Evolutionary conservation across 1,140 invertebrate genomes (phyloP), one percentile per base, ranked within the genome.

Genomic region (Coboldia fuscipes): DNA sequence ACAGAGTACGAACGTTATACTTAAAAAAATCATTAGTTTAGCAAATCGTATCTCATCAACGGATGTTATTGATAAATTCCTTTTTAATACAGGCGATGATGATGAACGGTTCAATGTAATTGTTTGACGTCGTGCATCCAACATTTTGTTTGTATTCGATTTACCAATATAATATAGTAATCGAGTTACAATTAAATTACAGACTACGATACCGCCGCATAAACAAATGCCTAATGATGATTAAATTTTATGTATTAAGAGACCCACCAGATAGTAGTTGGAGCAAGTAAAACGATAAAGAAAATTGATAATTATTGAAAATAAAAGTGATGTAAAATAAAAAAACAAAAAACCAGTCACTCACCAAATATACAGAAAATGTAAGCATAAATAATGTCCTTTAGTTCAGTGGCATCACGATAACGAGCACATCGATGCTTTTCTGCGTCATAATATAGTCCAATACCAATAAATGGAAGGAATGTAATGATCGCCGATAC

Each of bases 41-140:
- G 79, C 78, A 54, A 86, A 85, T 27, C 78, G 75, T 31, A 79
- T 64, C 54, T 85, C 82, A 46, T 84, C 79, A 0, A 66, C 63
- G 0, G 77, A 81, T 35, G 74, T 63, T 8, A 64, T 61, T 36
- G 60, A n/a, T n/a, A n/a, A n/a, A n/a, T n/a, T n/a, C n/a, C n/a
- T n/a, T n/a, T n/a, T n/a, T n/a, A n/a, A n/a, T n/a, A n/a, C n/a
- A n/a, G n/a, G n/a, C n/a, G n/a, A n/a, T n/a, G n/a, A n/a, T n/a
- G n/a, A n/a, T n/a, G n/a, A n/a, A n/a, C n/a, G n/a, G n/a, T n/a
- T n/a, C n/a, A n/a, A n/a, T 23, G 22, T 23, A 23, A 23, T 23
- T 7, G 53, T 41, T 42, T 58, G 48, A 1, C 41, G 26, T 2
- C 54, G 37, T 2, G 54, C 46, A 12, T 30, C 15, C n/a, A n/a